Evolutionary conservation across 2,113 vertebrate genomes (phyloP).

Genomic region (Chionomys nivalis): DNA sequence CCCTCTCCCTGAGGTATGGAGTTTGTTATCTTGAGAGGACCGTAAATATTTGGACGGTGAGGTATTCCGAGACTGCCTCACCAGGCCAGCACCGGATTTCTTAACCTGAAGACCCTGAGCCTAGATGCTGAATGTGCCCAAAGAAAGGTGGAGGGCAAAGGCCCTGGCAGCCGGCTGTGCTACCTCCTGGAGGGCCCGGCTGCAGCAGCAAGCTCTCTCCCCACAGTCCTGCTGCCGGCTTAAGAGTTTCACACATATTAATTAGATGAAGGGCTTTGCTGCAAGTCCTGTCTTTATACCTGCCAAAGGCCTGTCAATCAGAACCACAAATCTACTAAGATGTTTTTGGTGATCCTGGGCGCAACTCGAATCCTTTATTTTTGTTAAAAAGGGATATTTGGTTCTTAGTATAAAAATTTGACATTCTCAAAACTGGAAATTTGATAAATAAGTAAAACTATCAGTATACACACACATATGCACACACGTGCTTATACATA

Average conservation of each 20-base stretch:
- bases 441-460: neutral
- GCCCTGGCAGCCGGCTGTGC: neutral
- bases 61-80: neutral
- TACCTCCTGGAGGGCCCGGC: neutral
- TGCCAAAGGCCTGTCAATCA: neutral
- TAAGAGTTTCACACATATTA: neutral
- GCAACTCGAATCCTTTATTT: constrained; percentile 20
- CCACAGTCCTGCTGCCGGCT: neutral
- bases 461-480: neutral
- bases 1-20: neutral
- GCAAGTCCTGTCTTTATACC: neutral
- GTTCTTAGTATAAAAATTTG: constrained; percentile 28
- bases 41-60: constrained; percentile 21
- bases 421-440: neutral
- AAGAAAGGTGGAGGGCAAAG: neutral
- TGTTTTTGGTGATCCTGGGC: neutral
- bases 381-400: constrained; percentile 48
- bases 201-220: neutral
- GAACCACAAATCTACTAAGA: neutral
- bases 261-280: neutral
- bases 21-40: constrained; percentile 10
- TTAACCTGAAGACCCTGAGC: neutral
- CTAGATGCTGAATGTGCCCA: neutral
- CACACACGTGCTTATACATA: neutral
- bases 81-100: constrained; percentile 6